Percentiles rank a stretch among this genome's conserved stretches.
phyloP scores from a whole-genome alignment of 2,113 vertebrate genomes.

The Sclerurus mexicanus region DNA sequence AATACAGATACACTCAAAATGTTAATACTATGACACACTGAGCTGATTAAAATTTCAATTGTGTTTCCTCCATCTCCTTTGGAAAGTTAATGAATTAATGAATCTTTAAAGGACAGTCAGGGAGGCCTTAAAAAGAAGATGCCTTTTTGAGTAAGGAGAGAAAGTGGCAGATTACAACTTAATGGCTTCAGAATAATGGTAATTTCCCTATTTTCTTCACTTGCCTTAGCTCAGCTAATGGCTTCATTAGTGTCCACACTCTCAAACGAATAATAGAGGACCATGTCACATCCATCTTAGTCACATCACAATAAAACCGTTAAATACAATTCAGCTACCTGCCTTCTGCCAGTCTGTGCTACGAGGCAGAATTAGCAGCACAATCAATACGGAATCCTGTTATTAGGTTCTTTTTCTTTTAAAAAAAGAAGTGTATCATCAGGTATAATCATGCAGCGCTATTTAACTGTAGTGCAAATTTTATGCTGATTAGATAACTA shows the following conservation, averaged over 20 bases:
- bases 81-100: conserved; percentile 90
- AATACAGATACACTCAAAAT: conserved; percentile 70
- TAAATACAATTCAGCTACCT: conserved; percentile 79
- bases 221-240: conserved; percentile 86
- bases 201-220: conserved; percentile 86
- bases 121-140: conserved; percentile 77
- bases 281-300: conserved; percentile 84
- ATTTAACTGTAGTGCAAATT: conserved; percentile 30
- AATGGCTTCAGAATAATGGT: conserved; percentile 86
- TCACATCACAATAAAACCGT: conserved; percentile 84
- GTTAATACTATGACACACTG: conserved; percentile 70
- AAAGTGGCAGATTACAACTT: conserved; percentile 86
- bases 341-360: conserved; percentile 63
- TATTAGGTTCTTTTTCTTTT: conserved; percentile 59
- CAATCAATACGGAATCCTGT: conserved; percentile 57
- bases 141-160: conserved; percentile 78
- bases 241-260: conserved; percentile 86
- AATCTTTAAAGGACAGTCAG: conserved; percentile 84
- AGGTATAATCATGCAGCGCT: conserved; percentile 52
- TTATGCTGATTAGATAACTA: conserved; percentile 43
- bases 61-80: conserved; percentile 74
- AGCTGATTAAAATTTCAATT: conserved; percentile 80
- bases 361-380: conserved; percentile 69
- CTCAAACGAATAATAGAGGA: conserved; percentile 79
- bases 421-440: conserved; percentile 46